These are phyloP conservation scores for Cyprinus carpio DNA, from an alignment of 2,113 vertebrate species.

Conservation along the genomic window DNA sequence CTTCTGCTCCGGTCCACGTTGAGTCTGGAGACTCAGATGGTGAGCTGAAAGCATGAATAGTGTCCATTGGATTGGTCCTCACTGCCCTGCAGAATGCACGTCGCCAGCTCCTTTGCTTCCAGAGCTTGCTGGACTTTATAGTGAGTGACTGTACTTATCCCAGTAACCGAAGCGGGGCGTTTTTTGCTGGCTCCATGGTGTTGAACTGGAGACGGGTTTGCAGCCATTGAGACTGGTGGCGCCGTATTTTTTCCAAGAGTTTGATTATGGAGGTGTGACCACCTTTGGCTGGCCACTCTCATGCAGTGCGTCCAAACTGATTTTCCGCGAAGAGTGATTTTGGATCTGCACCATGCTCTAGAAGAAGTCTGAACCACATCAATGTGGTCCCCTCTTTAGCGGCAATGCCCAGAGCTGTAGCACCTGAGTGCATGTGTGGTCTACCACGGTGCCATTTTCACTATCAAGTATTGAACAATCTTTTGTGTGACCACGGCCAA, in stretches of 20 bases:
- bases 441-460: conserved; percentile 87
- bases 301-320: conserved; percentile 97
- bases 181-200: conserved; percentile 92
- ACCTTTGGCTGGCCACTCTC: conserved; percentile 95
- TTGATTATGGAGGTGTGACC: conserved; percentile 91
- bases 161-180: conserved; percentile 78
- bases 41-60: conserved; percentile 92
- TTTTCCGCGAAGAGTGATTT: conserved; percentile 97
- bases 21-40: conserved; percentile 96
- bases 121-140: conserved; percentile 93
- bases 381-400: conserved; percentile 97
- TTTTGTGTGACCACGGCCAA: conserved; percentile 95
- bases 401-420: conserved; percentile 94
- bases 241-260: conserved; percentile 92
- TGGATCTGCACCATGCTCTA: conserved; percentile 93
- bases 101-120: conserved; percentile 92
- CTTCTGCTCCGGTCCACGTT: conserved; percentile 94
- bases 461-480: conserved; percentile 89
- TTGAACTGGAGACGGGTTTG: conserved; percentile 93
- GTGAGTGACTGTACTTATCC: conserved; percentile 92
- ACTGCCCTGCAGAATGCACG: conserved; percentile 81
- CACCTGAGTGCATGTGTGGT: conserved; percentile 97
- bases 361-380: conserved; percentile 90
- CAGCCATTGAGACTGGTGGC: conserved; percentile 90
- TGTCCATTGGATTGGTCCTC: conserved; percentile 86